Base-by-base conservation (phyloP, 2,797 vertebrate species). In the Lophius americanus region DNA sequence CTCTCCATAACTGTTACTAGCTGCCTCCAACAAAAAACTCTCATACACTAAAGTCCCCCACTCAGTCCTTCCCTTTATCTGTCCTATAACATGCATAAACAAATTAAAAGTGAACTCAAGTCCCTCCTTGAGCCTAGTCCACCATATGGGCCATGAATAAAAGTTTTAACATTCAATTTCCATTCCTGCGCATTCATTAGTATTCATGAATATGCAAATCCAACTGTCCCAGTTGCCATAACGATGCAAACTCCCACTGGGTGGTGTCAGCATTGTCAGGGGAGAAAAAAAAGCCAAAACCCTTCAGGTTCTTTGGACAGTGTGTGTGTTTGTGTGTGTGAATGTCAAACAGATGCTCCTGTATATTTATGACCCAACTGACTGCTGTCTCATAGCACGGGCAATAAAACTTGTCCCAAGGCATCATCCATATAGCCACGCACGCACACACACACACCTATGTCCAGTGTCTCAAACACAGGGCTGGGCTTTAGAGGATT, bases 131-230 rank as follows among this genome's bases (percentile, higher is more conserved):
- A 64, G 78, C 72, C 65, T 76, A 79, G 90, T 83, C 89, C 87
- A 85, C 88, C 90, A 91, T 91, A 92, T 92, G 91, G 90, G 71
- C 73, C 36, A 1, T 69, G 53, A 9, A 59, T 51, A 74, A 76
- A 85, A 82, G 52, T 85, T 87, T 86, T 79, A 87, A 86, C 74
- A 84, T 88, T 86, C 79, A 76, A 72, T 89, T 85, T 84, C 68
- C 79, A 88, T 85, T 68, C 68, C 68, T 43, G 78, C 68, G 78
- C 76, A 65, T 70, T 90, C 77, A 89, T 92, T 85, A 91, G 71
- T 82, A 83, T 83, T 87, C 83, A 92, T 91, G 80, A 86, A 87
- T 91, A 92, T 92, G 91, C 75, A 92, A 92, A 92, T 87, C 73
- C 76, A 78, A 84, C 90, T 91, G 89, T 86, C 85, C 86, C 71